Evolutionary conservation across 2,797 vertebrate genomes (phyloP).

Genomic region (Anabas testudineus): DNA sequence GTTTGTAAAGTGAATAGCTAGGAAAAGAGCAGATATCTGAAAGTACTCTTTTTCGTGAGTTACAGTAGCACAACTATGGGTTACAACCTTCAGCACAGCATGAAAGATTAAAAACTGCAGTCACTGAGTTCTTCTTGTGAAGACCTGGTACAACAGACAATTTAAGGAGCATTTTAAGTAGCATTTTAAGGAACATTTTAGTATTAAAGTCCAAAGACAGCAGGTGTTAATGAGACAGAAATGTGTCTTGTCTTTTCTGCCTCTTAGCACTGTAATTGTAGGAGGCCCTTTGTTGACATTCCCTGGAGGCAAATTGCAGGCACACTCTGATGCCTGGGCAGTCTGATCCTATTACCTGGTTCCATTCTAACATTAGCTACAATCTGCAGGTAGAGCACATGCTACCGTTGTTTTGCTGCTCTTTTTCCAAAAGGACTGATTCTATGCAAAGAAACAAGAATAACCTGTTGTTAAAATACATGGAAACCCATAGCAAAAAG

Average conservation of each 20-base stretch:
- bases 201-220: conserved; percentile 50
- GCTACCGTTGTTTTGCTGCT: conserved; percentile 41
- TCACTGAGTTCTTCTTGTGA: conserved; percentile 19
- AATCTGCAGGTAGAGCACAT: conserved; percentile 72
- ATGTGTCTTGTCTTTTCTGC: conserved; percentile 69
- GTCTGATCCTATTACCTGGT: conserved; percentile 81
- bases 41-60: conserved; percentile 10
- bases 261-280: conserved; percentile 73
- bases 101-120: conserved; percentile 12
- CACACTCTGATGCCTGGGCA: conserved; percentile 71
- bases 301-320: conserved; percentile 75
- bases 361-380: conserved; percentile 76
- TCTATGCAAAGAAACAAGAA: conserved; percentile 24
- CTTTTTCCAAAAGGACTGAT: conserved; percentile 45
- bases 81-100: conserved; percentile 7
- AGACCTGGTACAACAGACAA: conserved; percentile 2
- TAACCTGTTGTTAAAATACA: conserved; percentile 27
- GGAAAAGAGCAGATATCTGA: neutral
- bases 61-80: neutral
- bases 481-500: neutral
- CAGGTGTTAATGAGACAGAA: conserved; percentile 78
- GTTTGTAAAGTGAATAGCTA: too few relatives aligned
- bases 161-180: conserved; percentile 43
- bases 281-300: conserved; percentile 75
- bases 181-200: conserved; percentile 42